Percentiles rank a stretch among this genome's conserved stretches.
phyloP scores from a whole-genome alignment of 2,113 vertebrate species.

The Procapra przewalskii region DNA sequence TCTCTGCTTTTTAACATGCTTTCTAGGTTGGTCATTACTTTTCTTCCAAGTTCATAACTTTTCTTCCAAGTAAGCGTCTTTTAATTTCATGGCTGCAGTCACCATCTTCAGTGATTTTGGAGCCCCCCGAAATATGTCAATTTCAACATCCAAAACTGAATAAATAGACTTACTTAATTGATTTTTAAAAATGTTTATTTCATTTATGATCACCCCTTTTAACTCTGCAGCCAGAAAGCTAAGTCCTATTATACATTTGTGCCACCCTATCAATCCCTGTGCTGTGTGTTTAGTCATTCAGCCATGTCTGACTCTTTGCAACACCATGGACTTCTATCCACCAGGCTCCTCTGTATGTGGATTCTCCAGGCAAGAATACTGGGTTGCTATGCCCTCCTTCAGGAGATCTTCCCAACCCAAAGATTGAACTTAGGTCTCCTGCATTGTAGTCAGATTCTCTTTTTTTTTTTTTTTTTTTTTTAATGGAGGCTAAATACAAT shows the following conservation, averaged over 20 bases:
- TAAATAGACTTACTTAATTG: not conserved
- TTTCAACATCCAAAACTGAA: not conserved
- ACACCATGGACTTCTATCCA: not conserved
- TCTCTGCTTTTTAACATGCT: not conserved
- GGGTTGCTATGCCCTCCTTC: not conserved
- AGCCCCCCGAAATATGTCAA: not conserved
- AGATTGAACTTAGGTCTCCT: not conserved
- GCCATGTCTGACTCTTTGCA: not conserved
- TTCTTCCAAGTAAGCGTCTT: rapidly evolving
- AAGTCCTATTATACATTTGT: not conserved
- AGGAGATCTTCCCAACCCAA: not conserved
- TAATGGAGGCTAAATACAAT: not conserved
- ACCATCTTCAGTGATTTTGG: not conserved
- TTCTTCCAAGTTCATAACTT: not conserved
- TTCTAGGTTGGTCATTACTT: not conserved
- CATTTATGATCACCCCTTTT: not conserved
- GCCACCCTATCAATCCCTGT: not conserved
- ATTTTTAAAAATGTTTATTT: not conserved
- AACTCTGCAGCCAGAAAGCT: not conserved
- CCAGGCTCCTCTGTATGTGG: not conserved
- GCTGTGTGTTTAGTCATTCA: not conserved
- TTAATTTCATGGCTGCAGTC: not conserved
- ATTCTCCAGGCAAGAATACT: not conserved
- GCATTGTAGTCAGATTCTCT: not conserved
- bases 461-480: not conserved